Percentiles rank a stretch among this genome's conserved stretches.
phyloP scores from a whole-genome alignment of 2,888 invertebrate species.

The Abscondita cerata region DNA sequence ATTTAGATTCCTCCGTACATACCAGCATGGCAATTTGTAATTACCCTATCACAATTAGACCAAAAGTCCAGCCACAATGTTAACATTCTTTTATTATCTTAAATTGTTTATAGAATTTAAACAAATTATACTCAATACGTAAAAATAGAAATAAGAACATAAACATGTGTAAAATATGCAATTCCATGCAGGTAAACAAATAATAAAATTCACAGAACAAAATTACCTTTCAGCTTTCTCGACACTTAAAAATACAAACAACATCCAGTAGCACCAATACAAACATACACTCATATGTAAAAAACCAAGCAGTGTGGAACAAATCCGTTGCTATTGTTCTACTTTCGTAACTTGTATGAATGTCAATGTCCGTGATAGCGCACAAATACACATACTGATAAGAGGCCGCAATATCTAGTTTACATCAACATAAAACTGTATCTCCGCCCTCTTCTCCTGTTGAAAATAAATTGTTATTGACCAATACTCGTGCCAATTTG shows the following conservation, averaged over 20 bases:
- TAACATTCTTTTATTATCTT: too few species aligned
- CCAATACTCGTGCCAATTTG: too few species aligned
- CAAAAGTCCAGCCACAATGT: too few species aligned
- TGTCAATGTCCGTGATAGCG: constrained; percentile 27
- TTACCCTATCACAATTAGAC: too few species aligned
- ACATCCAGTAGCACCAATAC: constrained; percentile 2
- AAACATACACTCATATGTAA: too few species aligned
- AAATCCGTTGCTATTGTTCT: constrained; percentile 16
- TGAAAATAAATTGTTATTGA: too few species aligned
- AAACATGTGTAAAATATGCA: background rate
- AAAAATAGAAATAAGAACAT: too few species aligned
- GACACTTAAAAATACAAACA: background rate
- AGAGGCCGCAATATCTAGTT: background rate
- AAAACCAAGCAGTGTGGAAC: background rate
- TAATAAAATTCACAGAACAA: background rate
- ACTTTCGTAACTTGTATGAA: constrained; percentile 18
- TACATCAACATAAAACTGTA: background rate
- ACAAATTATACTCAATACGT: too few species aligned
- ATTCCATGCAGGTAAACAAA: background rate
- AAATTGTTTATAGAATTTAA: too few species aligned
- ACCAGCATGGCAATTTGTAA: too few species aligned
- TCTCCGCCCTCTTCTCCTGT: too few species aligned
- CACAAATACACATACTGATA: constrained; percentile 17
- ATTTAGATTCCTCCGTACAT: too few species aligned
- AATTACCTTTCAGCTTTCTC: background rate